Evolutionary conservation across 2,797 vertebrate genomes (phyloP).

Genomic region (Setipinna tenuifilis): DNA sequence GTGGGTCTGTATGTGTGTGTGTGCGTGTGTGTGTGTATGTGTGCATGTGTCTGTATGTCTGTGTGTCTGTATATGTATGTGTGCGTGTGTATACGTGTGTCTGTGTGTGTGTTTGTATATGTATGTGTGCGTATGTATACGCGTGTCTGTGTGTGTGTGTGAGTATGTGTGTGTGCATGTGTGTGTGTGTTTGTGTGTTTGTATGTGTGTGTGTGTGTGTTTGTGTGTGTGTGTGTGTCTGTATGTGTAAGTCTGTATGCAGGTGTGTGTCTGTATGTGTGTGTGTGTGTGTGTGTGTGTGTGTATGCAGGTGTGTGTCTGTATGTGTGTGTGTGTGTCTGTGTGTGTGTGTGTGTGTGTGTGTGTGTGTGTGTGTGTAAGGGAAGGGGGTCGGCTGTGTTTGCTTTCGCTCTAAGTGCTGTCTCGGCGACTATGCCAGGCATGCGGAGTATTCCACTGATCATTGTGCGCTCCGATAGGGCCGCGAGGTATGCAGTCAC

Average conservation of each 20-base stretch:
- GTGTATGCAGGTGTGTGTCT: too few relatives aligned
- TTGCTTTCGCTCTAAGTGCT: slow-evolving; percentile 70
- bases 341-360: too few relatives aligned
- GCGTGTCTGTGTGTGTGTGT: neutral
- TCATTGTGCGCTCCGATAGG: slow-evolving; percentile 77
- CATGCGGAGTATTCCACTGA: slow-evolving; percentile 83
- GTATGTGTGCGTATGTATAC: neutral
- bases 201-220: neutral
- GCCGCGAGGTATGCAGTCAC: slow-evolving; percentile 81
- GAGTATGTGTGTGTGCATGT: neutral
- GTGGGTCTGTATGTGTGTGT: neutral
- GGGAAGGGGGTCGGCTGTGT: slow-evolving; percentile 74
- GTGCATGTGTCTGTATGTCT: neutral
- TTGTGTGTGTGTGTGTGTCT: neutral
- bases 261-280: too few relatives aligned
- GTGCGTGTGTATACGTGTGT: slow-evolving; percentile 11
- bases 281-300: too few relatives aligned
- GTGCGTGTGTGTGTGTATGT: neutral
- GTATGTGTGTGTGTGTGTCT: too few relatives aligned
- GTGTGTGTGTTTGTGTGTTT: neutral
- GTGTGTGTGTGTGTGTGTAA: too few relatives aligned
- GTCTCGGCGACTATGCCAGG: slow-evolving; percentile 77
- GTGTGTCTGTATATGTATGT: neutral
- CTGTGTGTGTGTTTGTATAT: neutral
- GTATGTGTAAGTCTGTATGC: too few relatives aligned